phyloP scores from a whole-genome alignment of 1,140 invertebrate genomes.

The Physella acuta region DNA sequence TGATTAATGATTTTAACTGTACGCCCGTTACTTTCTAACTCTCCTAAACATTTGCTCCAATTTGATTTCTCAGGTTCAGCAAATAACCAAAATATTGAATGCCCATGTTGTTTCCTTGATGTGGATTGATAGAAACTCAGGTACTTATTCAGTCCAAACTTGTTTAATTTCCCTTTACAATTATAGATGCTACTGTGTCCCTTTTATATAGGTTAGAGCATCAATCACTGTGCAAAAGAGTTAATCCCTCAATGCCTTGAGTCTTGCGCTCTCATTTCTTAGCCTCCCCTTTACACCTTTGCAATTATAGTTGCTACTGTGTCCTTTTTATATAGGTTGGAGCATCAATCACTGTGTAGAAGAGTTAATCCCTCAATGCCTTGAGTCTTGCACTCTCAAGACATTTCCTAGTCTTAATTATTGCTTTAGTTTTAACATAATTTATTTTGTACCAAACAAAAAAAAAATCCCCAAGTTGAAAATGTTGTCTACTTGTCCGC shows the following conservation, averaged over 20 bases:
- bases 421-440: not conserved
- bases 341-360: too few relatives aligned
- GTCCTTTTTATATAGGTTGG: too few relatives aligned
- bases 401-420: not conserved
- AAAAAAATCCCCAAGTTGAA: not conserved
- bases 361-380: not conserved
- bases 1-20: too few relatives aligned
- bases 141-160: too few relatives aligned
- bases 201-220: too few relatives aligned
- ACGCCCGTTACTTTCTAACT: not conserved
- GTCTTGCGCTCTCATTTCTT: too few relatives aligned
- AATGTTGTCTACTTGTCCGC: slow-evolving; percentile 31
- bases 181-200: too few relatives aligned
- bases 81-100: slow-evolving; percentile 90
- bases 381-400: not conserved
- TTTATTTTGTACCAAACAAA: not conserved
- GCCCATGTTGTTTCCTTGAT: slow-evolving; percentile 95
- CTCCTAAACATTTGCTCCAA: not conserved
- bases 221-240: too few relatives aligned
- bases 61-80: slow-evolving; percentile 71
- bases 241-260: too few relatives aligned
- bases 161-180: too few relatives aligned
- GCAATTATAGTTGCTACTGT: too few relatives aligned
- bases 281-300: too few relatives aligned
- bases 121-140: slow-evolving; percentile 71